Conservation (phyloP, 1,140 invertebrate species). For the Sitophilus oryzae region DNA sequence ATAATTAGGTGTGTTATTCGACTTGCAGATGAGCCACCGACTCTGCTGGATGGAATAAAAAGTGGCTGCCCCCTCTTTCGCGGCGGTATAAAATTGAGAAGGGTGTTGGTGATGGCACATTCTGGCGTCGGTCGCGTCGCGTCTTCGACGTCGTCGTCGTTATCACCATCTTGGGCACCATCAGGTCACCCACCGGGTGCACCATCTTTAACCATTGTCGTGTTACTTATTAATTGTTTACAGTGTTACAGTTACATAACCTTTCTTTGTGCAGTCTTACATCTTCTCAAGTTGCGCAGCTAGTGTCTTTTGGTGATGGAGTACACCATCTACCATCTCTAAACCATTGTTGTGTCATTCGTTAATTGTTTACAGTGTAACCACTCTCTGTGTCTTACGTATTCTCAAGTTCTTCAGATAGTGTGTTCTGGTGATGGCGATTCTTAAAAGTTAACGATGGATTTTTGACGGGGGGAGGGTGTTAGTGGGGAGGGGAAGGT, state of each 20-base stretch:
- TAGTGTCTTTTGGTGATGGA: too few species aligned
- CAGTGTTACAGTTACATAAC: too few species aligned
- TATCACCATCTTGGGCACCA: constrained; percentile 9
- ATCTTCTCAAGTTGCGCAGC: too few species aligned
- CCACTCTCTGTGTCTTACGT: neutral
- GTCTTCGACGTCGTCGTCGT: constrained; percentile 22
- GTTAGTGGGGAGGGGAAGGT: neutral
- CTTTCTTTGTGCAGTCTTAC: neutral
- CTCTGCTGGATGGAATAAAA: constrained; percentile 45
- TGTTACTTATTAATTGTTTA: neutral
- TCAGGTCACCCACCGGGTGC: constrained; percentile 10
- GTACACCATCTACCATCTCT: constrained; percentile 7
- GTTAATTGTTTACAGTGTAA: neutral
- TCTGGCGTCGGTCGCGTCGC: constrained; percentile 40
- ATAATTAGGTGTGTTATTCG: constrained; percentile 85
- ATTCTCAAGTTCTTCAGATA: too few species aligned
- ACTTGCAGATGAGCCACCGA: constrained; percentile 74
- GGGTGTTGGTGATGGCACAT: constrained; percentile 43
- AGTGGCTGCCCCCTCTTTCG: constrained; percentile 44
- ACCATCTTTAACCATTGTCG: neutral
- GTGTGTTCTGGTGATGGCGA: too few species aligned
- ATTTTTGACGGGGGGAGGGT: too few species aligned
- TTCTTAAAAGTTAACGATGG: too few species aligned
- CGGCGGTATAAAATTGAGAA: constrained; percentile 44
- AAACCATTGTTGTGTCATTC: constrained; percentile 1